Base-by-base conservation (phyloP, 2,113 vertebrate genomes). In the Ia io region DNA sequence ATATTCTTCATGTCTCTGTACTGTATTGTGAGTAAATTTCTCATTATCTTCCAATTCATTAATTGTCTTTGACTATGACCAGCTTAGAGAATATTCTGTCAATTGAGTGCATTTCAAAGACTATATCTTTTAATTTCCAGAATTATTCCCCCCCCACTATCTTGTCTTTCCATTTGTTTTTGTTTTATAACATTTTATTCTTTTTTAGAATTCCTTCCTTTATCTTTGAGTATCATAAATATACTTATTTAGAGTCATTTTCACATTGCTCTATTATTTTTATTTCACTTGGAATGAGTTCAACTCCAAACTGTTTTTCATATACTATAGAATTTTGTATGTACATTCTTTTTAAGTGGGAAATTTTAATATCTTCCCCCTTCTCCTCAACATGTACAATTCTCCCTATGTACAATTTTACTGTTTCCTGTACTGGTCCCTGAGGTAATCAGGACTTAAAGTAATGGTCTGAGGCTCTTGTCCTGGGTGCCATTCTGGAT, bases 231-330 rank as follows among this genome's bases (percentile, higher is more conserved):
- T 53, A 76, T 76, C 51, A n/a, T 76, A 63, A 82, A 32, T 13
- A 87, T 61, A 67, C 25, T 90, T 69, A 76, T 35, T 69, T 49
- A 22, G 78, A 87, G 35, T 83, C 32, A 77, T 77, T 71, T 84
- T 94, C 4, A 28, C 17, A 84, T 89, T 90, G n/a, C 23, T 13
- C 28, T 42, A 30, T 83, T 59, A 63, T 14, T 87, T 61, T 71
- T 23, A 80, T 93, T 93, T 96, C 37, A 30, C 49, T 84, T 95
- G 80, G 17, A 47, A 25, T 93, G 40, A 94, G 83, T 86, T 82
- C 12, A 93, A 25, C 3, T 47, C 3, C 53, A 2, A 59, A 1
- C 18, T 70, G 6, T 9, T 40, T 73, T 78, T 40, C 16, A 56
- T 22, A 37, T 69, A 53, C 8, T 14, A 0, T n/a, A 85, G 67